Evolutionary conservation across 2,113 vertebrate species (phyloP), one percentile per base, ranked within the genome.

Genomic region (Prochilodus magdalenae): DNA sequence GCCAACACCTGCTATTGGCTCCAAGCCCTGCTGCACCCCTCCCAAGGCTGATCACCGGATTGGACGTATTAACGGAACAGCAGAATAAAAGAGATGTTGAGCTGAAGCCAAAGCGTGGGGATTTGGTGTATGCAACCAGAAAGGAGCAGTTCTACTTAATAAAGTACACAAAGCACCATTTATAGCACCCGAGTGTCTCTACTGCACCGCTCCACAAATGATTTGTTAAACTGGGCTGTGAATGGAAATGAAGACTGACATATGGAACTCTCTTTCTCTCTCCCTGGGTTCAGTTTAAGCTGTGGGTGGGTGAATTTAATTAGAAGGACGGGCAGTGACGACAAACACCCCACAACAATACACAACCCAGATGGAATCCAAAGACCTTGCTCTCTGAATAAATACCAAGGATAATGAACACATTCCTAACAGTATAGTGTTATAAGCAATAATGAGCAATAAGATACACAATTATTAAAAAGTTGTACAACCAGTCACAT

Each of bases 161-260:
- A 36, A 73, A 66, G n/a, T 27, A 49, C 60, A 66, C 63, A 55
- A 73, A 74, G 10, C 47, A 47, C 63, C 40, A 53, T 73, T 47
- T 73, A 10, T 29, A 44, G 33, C 60, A 40, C 49, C 60, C 47
- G 12, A 55, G 29, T 40, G 20, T 73, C 44, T 53, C 5, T 14
- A 60, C 79, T 66, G 63, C 3, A 0, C 7, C 16, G 12, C 3
- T 65, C 14, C 44, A 53, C 36, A 71, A 78, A 79, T 75, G 24
- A 80, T 66, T 76, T 80, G 57, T 77, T 84, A 51, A 73, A 71
- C 30, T 44, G 4, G 29, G 20, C 40, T 72, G 65, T 53, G 14
- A 76, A 55, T 7, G 36, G 47, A 73, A 30, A 84, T 66, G 15
- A 67, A 73, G 26, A 49, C 67, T 76, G 73, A 70, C 79, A 82